A percentile compares a stretch with the other conserved stretches of the same genome.
These are phyloP conservation scores for Actenoides hombroni DNA, from an alignment of 2,113 vertebrate species.

Conservation along the genomic window DNA sequence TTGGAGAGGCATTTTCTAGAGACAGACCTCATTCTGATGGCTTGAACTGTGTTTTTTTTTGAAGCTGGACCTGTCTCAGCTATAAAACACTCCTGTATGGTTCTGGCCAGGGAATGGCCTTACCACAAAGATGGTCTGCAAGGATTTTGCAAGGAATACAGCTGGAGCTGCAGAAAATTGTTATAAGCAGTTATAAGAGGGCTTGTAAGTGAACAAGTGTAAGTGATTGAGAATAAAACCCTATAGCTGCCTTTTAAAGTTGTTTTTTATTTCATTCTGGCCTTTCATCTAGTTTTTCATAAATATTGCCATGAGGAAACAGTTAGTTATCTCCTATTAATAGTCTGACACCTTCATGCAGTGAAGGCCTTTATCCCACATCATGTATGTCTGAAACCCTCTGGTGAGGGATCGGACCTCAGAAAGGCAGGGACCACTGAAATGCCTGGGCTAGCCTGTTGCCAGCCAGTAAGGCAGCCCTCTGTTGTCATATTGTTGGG, in stretches of 20 bases:
- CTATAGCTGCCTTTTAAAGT: not conserved
- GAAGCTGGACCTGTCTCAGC: not conserved
- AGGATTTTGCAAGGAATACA: not conserved
- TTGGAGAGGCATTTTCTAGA: not conserved
- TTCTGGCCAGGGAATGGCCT: not conserved
- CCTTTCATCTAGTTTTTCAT: not conserved
- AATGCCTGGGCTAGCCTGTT: not conserved
- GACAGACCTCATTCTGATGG: not conserved
- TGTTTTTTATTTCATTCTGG: not conserved
- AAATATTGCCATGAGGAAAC: not conserved
- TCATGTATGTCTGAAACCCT: not conserved
- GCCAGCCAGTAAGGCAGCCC: not conserved
- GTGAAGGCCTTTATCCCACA: too few relatives aligned
- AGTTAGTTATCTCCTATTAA: not conserved
- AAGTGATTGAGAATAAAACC: not conserved
- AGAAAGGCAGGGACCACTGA: not conserved
- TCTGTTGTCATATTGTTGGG: not conserved
- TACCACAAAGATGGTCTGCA: not conserved
- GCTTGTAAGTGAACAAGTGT: not conserved
- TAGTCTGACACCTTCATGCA: not conserved
- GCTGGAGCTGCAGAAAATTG: not conserved
- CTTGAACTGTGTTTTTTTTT: not conserved
- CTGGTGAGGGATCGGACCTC: fast-evolving
- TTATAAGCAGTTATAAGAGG: not conserved
- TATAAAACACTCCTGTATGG: not conserved